These are phyloP conservation scores for Eutolmus rufibarbis DNA, from an alignment of 2,888 invertebrate genomes.

Conservation along the genomic window DNA sequence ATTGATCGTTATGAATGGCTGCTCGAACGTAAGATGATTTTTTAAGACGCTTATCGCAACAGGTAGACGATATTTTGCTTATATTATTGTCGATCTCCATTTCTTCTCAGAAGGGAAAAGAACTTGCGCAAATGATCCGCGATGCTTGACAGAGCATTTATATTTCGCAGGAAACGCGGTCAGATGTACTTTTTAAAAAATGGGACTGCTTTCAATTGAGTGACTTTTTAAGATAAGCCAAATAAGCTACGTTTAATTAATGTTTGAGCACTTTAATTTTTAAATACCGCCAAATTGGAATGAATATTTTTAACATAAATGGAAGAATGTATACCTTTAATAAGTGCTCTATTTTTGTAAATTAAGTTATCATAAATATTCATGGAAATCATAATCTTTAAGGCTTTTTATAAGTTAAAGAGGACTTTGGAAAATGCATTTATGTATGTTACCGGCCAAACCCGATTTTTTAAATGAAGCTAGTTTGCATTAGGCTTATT, in stretches of 20 bases:
- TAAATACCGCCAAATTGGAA: not conserved
- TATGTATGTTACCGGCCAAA: too few relatives aligned
- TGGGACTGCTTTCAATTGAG: not conserved
- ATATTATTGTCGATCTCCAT: not conserved
- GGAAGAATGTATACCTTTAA: not conserved
- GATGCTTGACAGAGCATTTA: not conserved
- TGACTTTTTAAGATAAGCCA: not conserved
- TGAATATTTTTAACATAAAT: not conserved
- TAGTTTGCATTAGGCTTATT: too few relatives aligned
- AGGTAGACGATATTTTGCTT: slow-evolving; percentile 1
- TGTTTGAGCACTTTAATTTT: not conserved
- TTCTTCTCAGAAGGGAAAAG: not conserved
- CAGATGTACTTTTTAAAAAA: not conserved
- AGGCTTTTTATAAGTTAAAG: too few relatives aligned
- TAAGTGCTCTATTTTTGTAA: not conserved
- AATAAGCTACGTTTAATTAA: not conserved
- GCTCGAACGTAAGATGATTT: not conserved
- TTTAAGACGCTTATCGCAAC: not conserved
- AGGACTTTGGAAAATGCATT: too few relatives aligned
- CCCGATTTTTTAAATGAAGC: too few relatives aligned
- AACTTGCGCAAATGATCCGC: not conserved
- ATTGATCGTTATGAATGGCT: slow-evolving; percentile 23
- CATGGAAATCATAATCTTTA: too few relatives aligned
- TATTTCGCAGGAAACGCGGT: not conserved
- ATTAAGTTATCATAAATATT: too few relatives aligned